phyloP scores from a whole-genome alignment of 2,113 vertebrate species.

The Shinisaurus crocodilurus region DNA sequence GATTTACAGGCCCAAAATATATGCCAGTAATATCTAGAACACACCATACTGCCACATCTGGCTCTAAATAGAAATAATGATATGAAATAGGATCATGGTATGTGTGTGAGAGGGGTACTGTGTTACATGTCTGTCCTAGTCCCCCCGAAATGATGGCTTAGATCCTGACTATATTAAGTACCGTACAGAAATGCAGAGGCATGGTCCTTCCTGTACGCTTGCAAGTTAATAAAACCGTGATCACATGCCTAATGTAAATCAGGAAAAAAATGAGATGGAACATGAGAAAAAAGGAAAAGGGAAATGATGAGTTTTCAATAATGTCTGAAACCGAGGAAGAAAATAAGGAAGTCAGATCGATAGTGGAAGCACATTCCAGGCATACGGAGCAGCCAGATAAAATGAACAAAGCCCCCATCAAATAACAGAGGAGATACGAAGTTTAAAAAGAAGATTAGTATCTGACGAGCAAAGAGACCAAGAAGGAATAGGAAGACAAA shows the following conservation, averaged over 20 bases:
- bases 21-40: too few relatives aligned
- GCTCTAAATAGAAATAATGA: not conserved
- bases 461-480: not conserved
- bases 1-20: too few relatives aligned
- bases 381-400: not conserved
- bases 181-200: not conserved
- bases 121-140: too few relatives aligned
- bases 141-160: too few relatives aligned
- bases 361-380: not conserved
- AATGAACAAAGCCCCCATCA: not conserved
- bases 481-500: not conserved
- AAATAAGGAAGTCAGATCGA: not conserved
- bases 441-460: not conserved
- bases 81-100: not conserved
- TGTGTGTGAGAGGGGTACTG: too few relatives aligned
- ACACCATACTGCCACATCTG: not conserved
- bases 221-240: not conserved
- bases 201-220: not conserved
- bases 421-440: not conserved
- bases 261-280: not conserved
- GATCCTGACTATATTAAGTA: not conserved
- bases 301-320: not conserved
- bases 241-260: not conserved
- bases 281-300: not conserved
- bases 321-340: not conserved